These are phyloP conservation scores for western clawed frog (Xenopus tropicalis) DNA, from an alignment of 2,113 vertebrate genomes.

Conservation along the genomic window UCB_Xtro_10.0 CM004443.2:52103501-52104000, in stretches of 20 bases:
- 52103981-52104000: constrained; percentile 37
- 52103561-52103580: no score
- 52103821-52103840: constrained; percentile 15
- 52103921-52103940: constrained; percentile 34
- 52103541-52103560: no score
- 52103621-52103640: not conserved
- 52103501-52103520: no score
- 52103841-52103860: constrained; percentile 10
- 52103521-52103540: no score
- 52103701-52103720: not conserved
- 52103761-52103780: not conserved
- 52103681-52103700: not conserved
- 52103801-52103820: not conserved
- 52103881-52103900: constrained; percentile 26
- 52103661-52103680: not conserved
- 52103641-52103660: not conserved
- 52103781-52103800: not conserved
- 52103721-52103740: not conserved
- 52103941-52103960: constrained; percentile 38
- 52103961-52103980: constrained; percentile 40
- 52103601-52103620: no score
- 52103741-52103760: not conserved
- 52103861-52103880: constrained; percentile 29
- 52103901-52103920: constrained; percentile 36
- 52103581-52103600: no score